These are phyloP conservation scores for Acanthoscelides obtectus DNA, from an alignment of 2,888 invertebrate genomes.

Conservation along the genomic window DNA sequence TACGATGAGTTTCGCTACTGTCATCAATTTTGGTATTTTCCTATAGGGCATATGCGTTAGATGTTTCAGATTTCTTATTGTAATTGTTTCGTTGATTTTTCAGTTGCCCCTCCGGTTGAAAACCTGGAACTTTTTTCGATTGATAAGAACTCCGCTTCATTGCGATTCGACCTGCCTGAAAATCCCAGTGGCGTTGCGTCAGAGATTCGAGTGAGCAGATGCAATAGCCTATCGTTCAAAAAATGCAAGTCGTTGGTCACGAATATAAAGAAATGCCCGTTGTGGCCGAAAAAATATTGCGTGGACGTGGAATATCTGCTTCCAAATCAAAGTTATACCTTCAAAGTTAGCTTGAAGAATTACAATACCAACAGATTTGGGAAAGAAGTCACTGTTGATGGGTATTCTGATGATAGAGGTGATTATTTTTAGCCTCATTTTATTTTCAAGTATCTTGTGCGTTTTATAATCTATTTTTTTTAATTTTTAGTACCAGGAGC, in stretches of 20 bases:
- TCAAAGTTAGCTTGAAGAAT: constrained; percentile 37
- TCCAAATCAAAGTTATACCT: constrained; percentile 28
- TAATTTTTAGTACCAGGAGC: constrained; percentile 27
- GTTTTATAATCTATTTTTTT: constrained; percentile 2
- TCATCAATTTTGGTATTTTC: no score
- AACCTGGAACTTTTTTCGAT: constrained; percentile 40
- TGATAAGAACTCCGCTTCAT: constrained; percentile 29
- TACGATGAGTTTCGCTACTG: no score
- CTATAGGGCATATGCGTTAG: no score
- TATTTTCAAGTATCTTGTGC: not conserved
- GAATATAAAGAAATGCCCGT: constrained; percentile 31
- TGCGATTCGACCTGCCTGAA: constrained; percentile 38
- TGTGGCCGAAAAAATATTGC: constrained; percentile 39
- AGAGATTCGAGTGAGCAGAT: constrained; percentile 31
- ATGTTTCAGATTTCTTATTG: no score
- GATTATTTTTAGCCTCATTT: constrained; percentile 6
- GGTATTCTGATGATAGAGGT: constrained; percentile 32
- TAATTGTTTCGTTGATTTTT: constrained; percentile 16
- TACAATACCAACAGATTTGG: constrained; percentile 34
- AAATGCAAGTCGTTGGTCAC: constrained; percentile 30
- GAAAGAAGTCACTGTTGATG: constrained; percentile 25
- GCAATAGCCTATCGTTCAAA: constrained; percentile 29
- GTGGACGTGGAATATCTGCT: constrained; percentile 30
- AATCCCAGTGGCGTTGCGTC: constrained; percentile 30
- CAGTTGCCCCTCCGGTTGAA: constrained; percentile 34